A percentile compares a stretch with the other conserved stretches of the same genome.
Evolutionary conservation across 30 jellyfish, hydroid and myxozoan species (phyloP).

Genomic region (Hydractinia symbiolongicarpus): DNA sequence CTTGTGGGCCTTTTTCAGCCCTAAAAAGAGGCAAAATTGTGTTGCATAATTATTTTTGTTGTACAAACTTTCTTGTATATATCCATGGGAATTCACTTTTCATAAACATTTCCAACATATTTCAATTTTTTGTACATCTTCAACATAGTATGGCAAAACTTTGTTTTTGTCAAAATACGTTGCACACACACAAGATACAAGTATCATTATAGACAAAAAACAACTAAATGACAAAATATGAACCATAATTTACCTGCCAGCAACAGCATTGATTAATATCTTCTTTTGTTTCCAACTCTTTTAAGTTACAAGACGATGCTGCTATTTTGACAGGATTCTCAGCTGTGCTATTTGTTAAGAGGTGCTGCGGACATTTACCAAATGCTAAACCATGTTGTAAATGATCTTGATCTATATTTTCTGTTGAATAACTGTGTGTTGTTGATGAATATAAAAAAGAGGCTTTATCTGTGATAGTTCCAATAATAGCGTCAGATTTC

Average conservation of each 20-base stretch:
- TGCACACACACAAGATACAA: too few species aligned
- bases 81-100: too few species aligned
- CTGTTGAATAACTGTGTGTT: constrained; percentile 74
- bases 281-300: not conserved
- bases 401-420: constrained; percentile 63
- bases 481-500: constrained; percentile 85
- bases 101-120: too few species aligned
- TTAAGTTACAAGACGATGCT: constrained; percentile 14
- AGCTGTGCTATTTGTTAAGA: not conserved
- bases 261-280: constrained; percentile 50
- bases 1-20: too few species aligned
- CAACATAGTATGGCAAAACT: too few species aligned
- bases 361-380: constrained; percentile 82
- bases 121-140: too few species aligned
- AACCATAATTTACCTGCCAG: constrained; percentile 62
- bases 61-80: too few species aligned
- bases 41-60: too few species aligned
- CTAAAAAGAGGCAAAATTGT: too few species aligned
- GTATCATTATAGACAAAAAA: too few species aligned
- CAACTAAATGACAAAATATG: too few species aligned
- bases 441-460: constrained; percentile 24
- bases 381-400: constrained; percentile 81
- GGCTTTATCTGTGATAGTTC: constrained; percentile 49
- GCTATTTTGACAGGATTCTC: not conserved
- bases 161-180: not conserved